Conservation (phyloP, 2,888 invertebrate species). For the Saturnia japonica region DNA sequence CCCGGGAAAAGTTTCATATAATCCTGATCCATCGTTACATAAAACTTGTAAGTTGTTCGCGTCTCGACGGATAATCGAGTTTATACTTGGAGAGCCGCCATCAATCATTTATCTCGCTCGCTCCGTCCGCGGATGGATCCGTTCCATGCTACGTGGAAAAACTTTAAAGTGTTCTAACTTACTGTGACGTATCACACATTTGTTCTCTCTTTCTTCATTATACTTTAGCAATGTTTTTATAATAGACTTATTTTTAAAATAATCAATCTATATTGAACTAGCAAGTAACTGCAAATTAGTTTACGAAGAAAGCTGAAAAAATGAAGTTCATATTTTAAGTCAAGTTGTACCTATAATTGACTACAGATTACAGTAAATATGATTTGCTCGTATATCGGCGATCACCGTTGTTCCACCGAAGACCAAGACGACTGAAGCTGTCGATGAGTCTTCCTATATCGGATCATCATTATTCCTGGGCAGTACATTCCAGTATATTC, state of each 20-base stretch:
- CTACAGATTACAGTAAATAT: no score
- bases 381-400: no score
- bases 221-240: not conserved
- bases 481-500: no score
- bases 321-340: not conserved
- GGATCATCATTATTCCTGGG: no score
- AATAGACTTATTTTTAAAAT: not conserved
- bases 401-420: no score
- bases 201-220: slow-evolving; percentile 29
- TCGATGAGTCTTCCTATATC: no score
- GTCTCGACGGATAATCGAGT: slow-evolving; percentile 82
- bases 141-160: slow-evolving; percentile 63
- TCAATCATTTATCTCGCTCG: slow-evolving; percentile 79
- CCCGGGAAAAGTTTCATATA: slow-evolving; percentile 71
- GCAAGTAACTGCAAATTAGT: not conserved
- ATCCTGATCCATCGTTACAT: slow-evolving; percentile 82
- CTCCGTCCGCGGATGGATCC: slow-evolving; percentile 55
- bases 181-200: slow-evolving; percentile 66
- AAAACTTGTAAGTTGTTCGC: slow-evolving; percentile 82
- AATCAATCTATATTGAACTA: not conserved
- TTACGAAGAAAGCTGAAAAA: not conserved
- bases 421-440: no score
- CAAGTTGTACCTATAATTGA: not conserved
- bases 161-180: slow-evolving; percentile 76
- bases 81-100: slow-evolving; percentile 80